Conservation (phyloP, 2,888 invertebrate species). For the Sarcophaga variegata region DNA sequence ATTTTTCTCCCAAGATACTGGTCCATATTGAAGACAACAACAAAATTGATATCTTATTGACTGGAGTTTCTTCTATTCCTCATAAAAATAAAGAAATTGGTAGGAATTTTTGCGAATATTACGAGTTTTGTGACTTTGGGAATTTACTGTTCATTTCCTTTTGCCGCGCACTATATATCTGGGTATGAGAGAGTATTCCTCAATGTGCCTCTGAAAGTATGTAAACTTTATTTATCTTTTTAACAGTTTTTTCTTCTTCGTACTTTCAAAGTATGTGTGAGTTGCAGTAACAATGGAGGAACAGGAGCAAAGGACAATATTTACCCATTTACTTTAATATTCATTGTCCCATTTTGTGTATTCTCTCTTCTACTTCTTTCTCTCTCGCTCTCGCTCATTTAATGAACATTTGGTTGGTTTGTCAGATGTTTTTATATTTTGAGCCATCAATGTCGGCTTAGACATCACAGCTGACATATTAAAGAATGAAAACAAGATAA, state of each 20-base stretch:
- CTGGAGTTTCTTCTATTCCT: too few species aligned
- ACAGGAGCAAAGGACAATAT: constrained; percentile 54
- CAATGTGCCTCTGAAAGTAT: constrained; percentile 13
- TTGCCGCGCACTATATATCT: not conserved
- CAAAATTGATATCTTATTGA: too few species aligned
- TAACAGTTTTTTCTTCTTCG: constrained; percentile 1
- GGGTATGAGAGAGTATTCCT: not conserved
- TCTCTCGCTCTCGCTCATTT: constrained; percentile 20
- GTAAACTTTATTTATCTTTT: constrained; percentile 56
- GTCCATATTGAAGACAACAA: too few species aligned
- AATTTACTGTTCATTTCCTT: not conserved
- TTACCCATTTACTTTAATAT: constrained; percentile 55
- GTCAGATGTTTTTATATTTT: constrained; percentile 36
- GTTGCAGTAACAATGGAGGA: constrained; percentile 16
- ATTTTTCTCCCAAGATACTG: too few species aligned
- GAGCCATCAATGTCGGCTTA: constrained; percentile 67
- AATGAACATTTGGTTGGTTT: constrained; percentile 20
- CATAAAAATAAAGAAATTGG: too few species aligned
- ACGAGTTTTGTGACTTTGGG: too few species aligned
- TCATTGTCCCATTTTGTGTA: constrained; percentile 59
- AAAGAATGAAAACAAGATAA: constrained; percentile 27
- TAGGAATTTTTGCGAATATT: too few species aligned
- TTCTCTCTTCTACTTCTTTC: constrained; percentile 31
- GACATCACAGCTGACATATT: constrained; percentile 60
- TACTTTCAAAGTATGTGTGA: not conserved